phyloP scores from a whole-genome alignment of 30 jellyfish, hydroid and myxozoan species.

The Cassiopea xamachana region DNA sequence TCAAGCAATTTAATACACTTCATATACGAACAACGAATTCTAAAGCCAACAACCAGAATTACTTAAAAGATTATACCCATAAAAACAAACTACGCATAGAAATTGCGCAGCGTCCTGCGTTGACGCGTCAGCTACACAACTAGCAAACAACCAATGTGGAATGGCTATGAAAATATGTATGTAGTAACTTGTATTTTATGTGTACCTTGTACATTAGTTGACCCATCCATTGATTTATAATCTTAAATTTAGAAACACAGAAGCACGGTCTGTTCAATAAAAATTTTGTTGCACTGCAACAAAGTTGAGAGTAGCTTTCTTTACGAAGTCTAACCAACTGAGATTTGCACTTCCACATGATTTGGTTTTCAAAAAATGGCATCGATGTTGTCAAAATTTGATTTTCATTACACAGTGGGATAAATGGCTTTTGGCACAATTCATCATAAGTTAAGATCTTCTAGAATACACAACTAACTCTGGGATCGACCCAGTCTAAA shows the following conservation, averaged over 20 bases:
- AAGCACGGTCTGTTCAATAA: neutral
- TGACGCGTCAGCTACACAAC: neutral
- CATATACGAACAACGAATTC: neutral
- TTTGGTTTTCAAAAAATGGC: too few relatives aligned
- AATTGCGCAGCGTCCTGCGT: conserved; percentile 5
- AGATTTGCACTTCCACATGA: too few relatives aligned
- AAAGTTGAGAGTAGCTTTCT: neutral
- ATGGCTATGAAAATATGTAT: neutral
- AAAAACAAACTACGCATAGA: conserved; percentile 16
- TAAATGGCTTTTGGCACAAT: too few relatives aligned
- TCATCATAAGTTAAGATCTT: too few relatives aligned
- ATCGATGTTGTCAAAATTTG: too few relatives aligned
- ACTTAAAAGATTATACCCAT: neutral
- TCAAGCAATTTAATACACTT: neutral
- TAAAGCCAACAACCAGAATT: conserved; percentile 2
- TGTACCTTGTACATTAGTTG: neutral
- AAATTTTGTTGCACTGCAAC: neutral
- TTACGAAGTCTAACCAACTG: too few relatives aligned
- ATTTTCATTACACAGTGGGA: too few relatives aligned
- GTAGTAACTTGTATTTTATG: neutral
- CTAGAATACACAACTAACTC: too few relatives aligned
- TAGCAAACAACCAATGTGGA: neutral
- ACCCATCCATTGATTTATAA: neutral
- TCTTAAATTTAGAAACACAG: neutral
- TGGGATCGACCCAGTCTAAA: too few relatives aligned